These are phyloP conservation scores for Venusia cambrica DNA, from an alignment of 2,888 invertebrate species.

Conservation along the genomic window DNA sequence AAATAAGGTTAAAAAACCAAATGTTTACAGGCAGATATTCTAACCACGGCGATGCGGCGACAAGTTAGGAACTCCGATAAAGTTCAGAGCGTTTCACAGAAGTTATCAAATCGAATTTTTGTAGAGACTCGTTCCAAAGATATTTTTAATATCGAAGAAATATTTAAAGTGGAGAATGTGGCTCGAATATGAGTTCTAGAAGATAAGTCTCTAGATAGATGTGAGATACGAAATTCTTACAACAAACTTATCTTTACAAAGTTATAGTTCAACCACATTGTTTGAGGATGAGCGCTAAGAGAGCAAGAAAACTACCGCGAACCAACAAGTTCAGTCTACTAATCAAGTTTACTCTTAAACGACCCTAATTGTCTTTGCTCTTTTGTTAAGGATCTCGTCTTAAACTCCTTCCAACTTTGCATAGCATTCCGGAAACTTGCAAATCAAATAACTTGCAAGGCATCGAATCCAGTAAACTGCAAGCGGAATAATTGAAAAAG, in stretches of 20 bases:
- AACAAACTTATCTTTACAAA: constrained; percentile 16
- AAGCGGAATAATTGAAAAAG: constrained; percentile 57
- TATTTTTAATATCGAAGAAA: constrained; percentile 47
- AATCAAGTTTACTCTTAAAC: constrained; percentile 17
- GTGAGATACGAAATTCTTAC: constrained; percentile 15
- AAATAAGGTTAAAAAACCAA: constrained; percentile 25
- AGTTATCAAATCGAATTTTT: constrained; percentile 52
- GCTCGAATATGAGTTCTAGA: constrained; percentile 27
- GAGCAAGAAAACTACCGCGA: constrained; percentile 7
- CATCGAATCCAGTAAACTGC: constrained; percentile 51
- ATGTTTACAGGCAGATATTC: constrained; percentile 33
- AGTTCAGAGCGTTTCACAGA: constrained; percentile 46
- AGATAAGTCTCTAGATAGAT: constrained; percentile 14
- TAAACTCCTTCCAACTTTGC: constrained; percentile 27
- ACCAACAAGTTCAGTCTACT: constrained; percentile 9
- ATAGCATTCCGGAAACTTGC: constrained; percentile 37
- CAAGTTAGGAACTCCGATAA: constrained; percentile 42
- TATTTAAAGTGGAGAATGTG: constrained; percentile 36
- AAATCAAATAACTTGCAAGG: constrained; percentile 50
- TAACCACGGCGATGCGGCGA: constrained; percentile 39
- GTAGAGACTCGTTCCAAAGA: constrained; percentile 43
- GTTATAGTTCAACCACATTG: constrained; percentile 13
- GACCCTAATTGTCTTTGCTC: constrained; percentile 19
- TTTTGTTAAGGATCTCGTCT: constrained; percentile 24
- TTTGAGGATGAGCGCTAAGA: too few species aligned